phyloP scores from a whole-genome alignment of 1,140 invertebrate species.

The Magallana ariakensis region DNA sequence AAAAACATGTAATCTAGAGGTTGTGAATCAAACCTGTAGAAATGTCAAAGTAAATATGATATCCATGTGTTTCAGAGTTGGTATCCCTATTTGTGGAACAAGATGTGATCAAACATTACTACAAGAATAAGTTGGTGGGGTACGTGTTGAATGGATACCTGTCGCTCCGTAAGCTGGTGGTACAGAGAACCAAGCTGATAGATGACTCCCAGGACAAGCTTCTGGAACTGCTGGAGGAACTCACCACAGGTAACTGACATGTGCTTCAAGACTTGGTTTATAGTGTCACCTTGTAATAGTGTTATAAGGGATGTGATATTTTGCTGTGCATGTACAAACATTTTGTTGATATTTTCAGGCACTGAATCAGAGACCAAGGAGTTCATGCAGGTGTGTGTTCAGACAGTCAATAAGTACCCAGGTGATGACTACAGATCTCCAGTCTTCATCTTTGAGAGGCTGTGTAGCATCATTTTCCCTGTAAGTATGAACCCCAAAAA shows the following conservation, averaged over 20 bases:
- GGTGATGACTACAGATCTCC: conserved; percentile 96
- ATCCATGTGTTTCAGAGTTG: conserved; percentile 85
- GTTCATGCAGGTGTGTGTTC: conserved; percentile 98
- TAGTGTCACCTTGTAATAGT: no score
- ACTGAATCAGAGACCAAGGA: conserved; percentile 97
- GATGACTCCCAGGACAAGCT: conserved; percentile 98
- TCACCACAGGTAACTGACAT: conserved; percentile 88
- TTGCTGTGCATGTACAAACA: background rate
- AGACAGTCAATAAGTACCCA: conserved; percentile 96
- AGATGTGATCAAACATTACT: conserved; percentile 89
- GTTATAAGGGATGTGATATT: no score
- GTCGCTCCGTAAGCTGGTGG: conserved; percentile 92
- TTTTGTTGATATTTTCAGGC: conserved; percentile 81
- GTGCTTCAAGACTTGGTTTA: no score
- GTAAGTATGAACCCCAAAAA: conserved; percentile 69
- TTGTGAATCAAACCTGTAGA: no score
- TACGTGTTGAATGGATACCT: conserved; percentile 96
- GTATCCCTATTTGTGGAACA: conserved; percentile 86
- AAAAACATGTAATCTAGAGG: no score
- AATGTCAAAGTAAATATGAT: no score
- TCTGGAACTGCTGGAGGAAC: conserved; percentile 95
- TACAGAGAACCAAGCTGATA: conserved; percentile 95
- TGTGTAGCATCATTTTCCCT: conserved; percentile 98
- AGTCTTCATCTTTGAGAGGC: conserved; percentile 95
- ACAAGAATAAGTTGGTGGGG: conserved; percentile 93